A percentile compares a stretch with the other conserved stretches of the same genome.
Evolutionary conservation across 2,113 vertebrate genomes (phyloP).

Genomic region (Stegostoma tigrinum): DNA sequence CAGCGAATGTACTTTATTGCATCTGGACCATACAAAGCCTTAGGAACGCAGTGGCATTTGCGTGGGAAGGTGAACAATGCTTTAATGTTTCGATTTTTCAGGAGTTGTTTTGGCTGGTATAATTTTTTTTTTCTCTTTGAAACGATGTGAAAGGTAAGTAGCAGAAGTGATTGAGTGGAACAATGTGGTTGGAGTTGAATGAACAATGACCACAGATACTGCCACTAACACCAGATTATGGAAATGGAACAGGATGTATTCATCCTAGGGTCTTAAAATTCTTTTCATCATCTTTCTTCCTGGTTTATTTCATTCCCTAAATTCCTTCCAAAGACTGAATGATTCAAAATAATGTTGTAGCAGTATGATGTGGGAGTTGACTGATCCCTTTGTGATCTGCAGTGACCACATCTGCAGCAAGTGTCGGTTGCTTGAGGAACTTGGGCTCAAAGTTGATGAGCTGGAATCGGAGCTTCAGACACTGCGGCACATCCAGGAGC

Average conservation of each 20-base stretch:
- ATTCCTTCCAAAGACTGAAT: neutral
- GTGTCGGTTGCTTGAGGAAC: no score
- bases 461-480: no score
- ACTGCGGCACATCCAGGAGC: no score
- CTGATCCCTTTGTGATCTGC: no score
- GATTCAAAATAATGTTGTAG: neutral
- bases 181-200: neutral
- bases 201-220: neutral
- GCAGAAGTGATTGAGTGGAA: neutral
- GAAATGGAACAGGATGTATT: neutral
- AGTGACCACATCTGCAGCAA: no score
- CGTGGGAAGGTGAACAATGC: neutral
- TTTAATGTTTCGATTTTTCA: neutral
- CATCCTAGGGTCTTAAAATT: neutral
- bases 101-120: neutral
- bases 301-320: neutral
- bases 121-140: neutral
- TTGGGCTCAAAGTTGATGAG: no score
- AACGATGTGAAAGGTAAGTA: neutral
- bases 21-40: neutral
- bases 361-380: no score
- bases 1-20: neutral
- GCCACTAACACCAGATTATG: neutral
- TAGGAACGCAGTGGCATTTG: neutral
- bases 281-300: neutral